phyloP scores from a whole-genome alignment of 2,888 invertebrate species.

The Chalcosyrphus nemorum region DNA sequence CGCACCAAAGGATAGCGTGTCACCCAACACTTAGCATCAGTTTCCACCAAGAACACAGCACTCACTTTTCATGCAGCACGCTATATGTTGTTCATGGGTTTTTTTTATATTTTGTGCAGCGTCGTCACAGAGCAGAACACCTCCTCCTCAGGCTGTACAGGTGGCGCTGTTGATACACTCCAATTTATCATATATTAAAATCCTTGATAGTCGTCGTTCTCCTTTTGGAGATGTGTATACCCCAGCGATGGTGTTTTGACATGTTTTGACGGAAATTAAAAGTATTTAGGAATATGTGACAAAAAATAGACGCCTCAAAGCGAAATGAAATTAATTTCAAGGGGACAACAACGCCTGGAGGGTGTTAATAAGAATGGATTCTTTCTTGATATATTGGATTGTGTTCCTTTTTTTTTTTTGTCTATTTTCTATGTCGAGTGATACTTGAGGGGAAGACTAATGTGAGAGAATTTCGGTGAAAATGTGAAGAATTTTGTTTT shows the following conservation, averaged over 20 bases:
- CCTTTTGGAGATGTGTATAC: neutral
- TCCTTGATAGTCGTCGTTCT: constrained; percentile 8
- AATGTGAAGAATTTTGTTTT: no score
- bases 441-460: no score
- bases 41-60: constrained; percentile 55
- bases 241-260: constrained; percentile 14
- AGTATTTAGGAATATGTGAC: constrained; percentile 30
- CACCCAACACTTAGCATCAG: constrained; percentile 74
- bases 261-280: constrained; percentile 51
- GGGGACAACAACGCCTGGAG: neutral
- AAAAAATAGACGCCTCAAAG: neutral
- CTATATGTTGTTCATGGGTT: constrained; percentile 36
- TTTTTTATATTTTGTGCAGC: constrained; percentile 3
- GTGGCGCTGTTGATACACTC: constrained; percentile 47
- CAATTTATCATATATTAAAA: constrained; percentile 38
- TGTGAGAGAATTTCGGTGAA: no score
- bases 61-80: constrained; percentile 59
- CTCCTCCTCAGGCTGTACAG: constrained; percentile 3
- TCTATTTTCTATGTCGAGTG: no score
- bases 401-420: no score
- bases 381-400: neutral
- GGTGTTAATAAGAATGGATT: neutral
- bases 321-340: constrained; percentile 22
- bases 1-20: constrained; percentile 71
- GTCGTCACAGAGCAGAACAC: neutral